Percentiles rank a stretch among this genome's conserved stretches.
phyloP scores from a whole-genome alignment of 1,140 invertebrate genomes.

The Sycobia sp. region DNA sequence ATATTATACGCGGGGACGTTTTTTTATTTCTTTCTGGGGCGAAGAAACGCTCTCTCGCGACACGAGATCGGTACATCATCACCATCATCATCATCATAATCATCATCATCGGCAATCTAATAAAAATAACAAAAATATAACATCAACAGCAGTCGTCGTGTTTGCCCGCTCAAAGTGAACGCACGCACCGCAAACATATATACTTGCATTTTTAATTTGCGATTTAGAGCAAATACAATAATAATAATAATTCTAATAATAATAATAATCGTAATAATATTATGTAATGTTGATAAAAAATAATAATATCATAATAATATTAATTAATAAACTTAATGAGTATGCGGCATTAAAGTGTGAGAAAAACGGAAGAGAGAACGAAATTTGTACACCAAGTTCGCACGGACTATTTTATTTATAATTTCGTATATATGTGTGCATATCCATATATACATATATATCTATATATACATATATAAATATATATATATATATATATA shows the following conservation, averaged over 20 bases:
- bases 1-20: too few relatives aligned
- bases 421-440: too few relatives aligned
- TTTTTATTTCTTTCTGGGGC: not conserved
- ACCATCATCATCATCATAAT: too few relatives aligned
- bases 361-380: constrained; percentile 13
- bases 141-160: constrained; percentile 56
- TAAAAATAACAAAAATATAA: constrained; percentile 62
- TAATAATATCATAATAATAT: constrained; percentile 8
- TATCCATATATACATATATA: too few relatives aligned
- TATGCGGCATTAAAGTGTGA: constrained; percentile 18
- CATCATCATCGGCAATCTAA: constrained; percentile 46
- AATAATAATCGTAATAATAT: constrained; percentile 26
- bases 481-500: constrained; percentile 34
- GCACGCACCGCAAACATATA: constrained; percentile 37
- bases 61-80: constrained; percentile 9
- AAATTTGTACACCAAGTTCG: constrained; percentile 36
- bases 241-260: constrained; percentile 27
- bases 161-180: constrained; percentile 45
- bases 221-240: constrained; percentile 31
- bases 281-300: not conserved
- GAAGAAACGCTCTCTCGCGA: constrained; percentile 6
- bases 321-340: constrained; percentile 24
- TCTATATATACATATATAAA: constrained; percentile 34
- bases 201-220: constrained; percentile 46
- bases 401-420: too few relatives aligned